Percentiles rank a stretch among this genome's conserved stretches.
Conservation (phyloP, 2,888 invertebrate genomes). For the Oscheius myriophilus region DNA sequence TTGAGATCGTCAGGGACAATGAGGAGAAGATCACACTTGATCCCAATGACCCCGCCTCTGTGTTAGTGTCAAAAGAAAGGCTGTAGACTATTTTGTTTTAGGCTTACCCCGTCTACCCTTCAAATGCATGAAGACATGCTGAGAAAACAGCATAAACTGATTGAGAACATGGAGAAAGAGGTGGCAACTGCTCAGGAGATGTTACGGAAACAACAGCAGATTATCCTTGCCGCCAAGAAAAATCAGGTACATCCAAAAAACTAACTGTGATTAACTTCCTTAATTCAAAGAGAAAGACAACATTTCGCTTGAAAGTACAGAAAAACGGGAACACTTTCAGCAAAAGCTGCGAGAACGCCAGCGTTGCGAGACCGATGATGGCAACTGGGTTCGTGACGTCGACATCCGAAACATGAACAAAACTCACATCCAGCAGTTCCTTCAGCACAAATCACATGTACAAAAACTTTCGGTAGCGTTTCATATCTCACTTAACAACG, state of each 20-base stretch:
- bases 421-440: slow-evolving; percentile 53
- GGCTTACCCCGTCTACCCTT: slow-evolving; percentile 44
- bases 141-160: slow-evolving; percentile 61
- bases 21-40: slow-evolving; percentile 21
- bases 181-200: slow-evolving; percentile 59
- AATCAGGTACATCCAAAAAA: slow-evolving; percentile 9
- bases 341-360: slow-evolving; percentile 21
- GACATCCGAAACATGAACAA: slow-evolving; percentile 55
- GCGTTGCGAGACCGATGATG: slow-evolving; percentile 17
- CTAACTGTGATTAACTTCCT: background rate
- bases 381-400: slow-evolving; percentile 37
- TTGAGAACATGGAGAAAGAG: slow-evolving; percentile 60
- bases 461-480: slow-evolving; percentile 33
- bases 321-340: slow-evolving; percentile 14
- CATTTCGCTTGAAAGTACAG: background rate
- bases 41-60: slow-evolving; percentile 24
- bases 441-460: slow-evolving; percentile 56
- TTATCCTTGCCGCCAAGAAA: slow-evolving; percentile 62
- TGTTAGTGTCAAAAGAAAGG: background rate
- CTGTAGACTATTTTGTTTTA: slow-evolving; percentile 6
- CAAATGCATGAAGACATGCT: slow-evolving; percentile 65
- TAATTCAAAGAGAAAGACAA: background rate
- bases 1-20: slow-evolving; percentile 10
- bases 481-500: too few species aligned
- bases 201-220: slow-evolving; percentile 65